Evolutionary conservation across 1,140 invertebrate species (phyloP).

Genomic region (Chrysomallon squamiferum): DNA sequence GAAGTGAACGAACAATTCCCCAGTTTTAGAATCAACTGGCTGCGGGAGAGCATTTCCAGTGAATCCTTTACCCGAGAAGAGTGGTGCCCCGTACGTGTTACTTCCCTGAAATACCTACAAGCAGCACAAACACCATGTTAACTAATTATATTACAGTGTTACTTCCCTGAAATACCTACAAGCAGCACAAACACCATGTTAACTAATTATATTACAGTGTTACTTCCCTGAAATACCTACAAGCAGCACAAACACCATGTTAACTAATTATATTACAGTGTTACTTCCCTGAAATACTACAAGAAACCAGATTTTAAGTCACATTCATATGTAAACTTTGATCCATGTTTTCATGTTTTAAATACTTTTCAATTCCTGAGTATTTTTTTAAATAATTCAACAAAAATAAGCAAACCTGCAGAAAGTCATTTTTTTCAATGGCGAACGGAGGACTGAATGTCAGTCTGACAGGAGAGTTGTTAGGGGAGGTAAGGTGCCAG

Average conservation of each 20-base stretch:
- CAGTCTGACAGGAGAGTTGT: constrained; percentile 13
- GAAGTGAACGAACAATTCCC: constrained; percentile 11
- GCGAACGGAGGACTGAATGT: constrained; percentile 17
- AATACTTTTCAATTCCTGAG: too few relatives aligned
- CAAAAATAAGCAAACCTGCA: constrained; percentile 27
- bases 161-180: constrained; percentile 15
- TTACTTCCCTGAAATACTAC: constrained; percentile 13
- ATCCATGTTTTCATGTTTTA: too few relatives aligned
- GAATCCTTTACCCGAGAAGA: constrained; percentile 24
- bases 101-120: constrained; percentile 16
- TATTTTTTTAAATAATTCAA: too few relatives aligned
- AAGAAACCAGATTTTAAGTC: too few relatives aligned
- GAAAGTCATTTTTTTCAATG: constrained; percentile 22
- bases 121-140: background rate
- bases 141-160: too few relatives aligned
- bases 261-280: too few relatives aligned
- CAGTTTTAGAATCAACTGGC: constrained; percentile 1
- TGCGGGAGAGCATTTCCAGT: constrained; percentile 15
- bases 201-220: too few relatives aligned
- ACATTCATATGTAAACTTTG: too few relatives aligned
- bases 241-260: background rate
- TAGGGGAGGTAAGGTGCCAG: constrained; percentile 10
- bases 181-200: background rate
- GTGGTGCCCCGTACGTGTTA: constrained; percentile 7
- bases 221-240: constrained; percentile 14